Conservation (phyloP, 2,113 vertebrate genomes). For the Stegostoma tigrinum region DNA sequence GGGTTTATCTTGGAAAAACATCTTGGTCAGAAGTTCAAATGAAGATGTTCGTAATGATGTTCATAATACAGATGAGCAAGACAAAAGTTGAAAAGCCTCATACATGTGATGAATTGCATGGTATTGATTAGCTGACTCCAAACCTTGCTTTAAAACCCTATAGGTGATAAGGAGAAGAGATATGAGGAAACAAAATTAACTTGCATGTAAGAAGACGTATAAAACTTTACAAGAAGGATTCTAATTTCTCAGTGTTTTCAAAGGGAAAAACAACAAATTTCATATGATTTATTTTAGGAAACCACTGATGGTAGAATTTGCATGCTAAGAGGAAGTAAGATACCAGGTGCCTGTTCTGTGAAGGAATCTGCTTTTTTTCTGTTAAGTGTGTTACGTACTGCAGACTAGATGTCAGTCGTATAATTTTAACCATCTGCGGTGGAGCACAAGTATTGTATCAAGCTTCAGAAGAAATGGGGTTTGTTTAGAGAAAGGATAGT, state of each 20-base stretch:
- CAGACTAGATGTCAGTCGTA: neutral
- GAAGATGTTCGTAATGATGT: neutral
- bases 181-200: neutral
- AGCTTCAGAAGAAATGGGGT: neutral
- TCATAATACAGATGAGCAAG: neutral
- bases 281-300: constrained; percentile 19
- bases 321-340: constrained; percentile 33
- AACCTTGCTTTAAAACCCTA: neutral
- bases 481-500: neutral
- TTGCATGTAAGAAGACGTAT: neutral
- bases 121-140: neutral
- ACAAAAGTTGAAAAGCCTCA: neutral
- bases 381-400: neutral
- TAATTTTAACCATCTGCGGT: neutral
- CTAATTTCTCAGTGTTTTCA: neutral
- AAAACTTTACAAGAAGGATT: neutral
- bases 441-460: neutral
- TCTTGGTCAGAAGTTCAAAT: neutral
- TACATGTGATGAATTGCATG: neutral
- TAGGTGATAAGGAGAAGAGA: neutral
- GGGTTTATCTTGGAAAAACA: neutral
- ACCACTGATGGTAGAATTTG: constrained; percentile 28
- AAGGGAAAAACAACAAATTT: neutral
- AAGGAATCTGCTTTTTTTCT: neutral
- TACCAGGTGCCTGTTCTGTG: constrained; percentile 6